Percentiles rank a stretch among this genome's conserved stretches.
Conservation (phyloP, 1,140 invertebrate species). For the Aphelenchoides fujianensis region DNA sequence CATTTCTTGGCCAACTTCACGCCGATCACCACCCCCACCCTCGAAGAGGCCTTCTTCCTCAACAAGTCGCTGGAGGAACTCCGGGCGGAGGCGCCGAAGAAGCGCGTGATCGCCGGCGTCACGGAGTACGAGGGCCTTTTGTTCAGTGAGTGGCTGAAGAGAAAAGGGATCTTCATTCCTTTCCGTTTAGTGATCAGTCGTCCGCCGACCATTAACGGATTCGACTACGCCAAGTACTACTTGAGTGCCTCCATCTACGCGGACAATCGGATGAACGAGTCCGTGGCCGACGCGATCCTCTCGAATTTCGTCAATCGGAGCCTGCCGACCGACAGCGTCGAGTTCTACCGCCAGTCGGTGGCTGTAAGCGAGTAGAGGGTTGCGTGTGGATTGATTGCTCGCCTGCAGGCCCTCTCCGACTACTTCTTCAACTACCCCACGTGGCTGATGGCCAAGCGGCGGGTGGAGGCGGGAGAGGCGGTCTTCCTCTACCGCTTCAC, state of each 20-base stretch:
- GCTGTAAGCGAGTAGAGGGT: too few species aligned
- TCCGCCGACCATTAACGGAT: background rate
- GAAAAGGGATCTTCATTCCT: constrained; percentile 8
- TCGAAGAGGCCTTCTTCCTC: constrained; percentile 56
- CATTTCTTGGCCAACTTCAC: background rate
- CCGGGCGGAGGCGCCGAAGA: constrained; percentile 44
- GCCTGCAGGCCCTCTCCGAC: constrained; percentile 10
- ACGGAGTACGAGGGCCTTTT: constrained; percentile 46
- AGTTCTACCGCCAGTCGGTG: constrained; percentile 3
- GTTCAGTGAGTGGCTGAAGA: constrained; percentile 33
- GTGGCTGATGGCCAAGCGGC: background rate
- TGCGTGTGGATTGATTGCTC: too few species aligned
- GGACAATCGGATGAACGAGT: background rate
- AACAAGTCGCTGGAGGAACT: constrained; percentile 42
- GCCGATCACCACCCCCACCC: constrained; percentile 27
- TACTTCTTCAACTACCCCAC: constrained; percentile 7
- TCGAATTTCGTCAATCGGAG: background rate
- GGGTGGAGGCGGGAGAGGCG: background rate
- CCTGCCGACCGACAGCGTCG: constrained; percentile 3
- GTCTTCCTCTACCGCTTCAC: constrained; percentile 1
- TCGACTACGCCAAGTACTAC: background rate
- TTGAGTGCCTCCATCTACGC: background rate
- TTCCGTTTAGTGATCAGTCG: constrained; percentile 20
- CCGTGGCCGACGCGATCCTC: background rate
- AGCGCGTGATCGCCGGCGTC: constrained; percentile 46